Evolutionary conservation across 2,888 invertebrate genomes (phyloP), one percentile per base, ranked within the genome.

Genomic region (Eubasilissa splendida): DNA sequence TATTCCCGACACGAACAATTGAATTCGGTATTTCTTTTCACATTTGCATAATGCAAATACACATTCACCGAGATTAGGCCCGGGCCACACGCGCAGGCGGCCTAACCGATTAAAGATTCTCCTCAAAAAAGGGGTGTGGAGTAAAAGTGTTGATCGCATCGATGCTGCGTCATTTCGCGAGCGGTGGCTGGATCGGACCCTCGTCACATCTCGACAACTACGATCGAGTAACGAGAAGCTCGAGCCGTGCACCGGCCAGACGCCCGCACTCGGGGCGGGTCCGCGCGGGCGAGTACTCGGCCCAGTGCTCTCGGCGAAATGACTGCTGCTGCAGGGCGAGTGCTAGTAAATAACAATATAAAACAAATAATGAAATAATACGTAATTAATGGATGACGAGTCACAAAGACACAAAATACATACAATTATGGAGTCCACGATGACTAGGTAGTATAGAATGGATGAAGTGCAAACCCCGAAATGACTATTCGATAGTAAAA

Each of bases 21-120:
- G 66, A 66, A 66, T 66, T 66, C 12, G 50, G 42, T 42, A 3
- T 50, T 66, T 58, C 2, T 58, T n/a, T 66, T 42, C 31, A 14
- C 66, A 66, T 66, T 66, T 42, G 66, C 66, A 66, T 66, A 66
- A 66, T 66, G 66, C 66, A 66, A 66, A 66, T 66, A 50, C 66
- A 66, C 66, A 66, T 63, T 63, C 66, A 14, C 31, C 33, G 63
- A 63, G 63, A 63, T 63, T 63, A 63, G 63, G 22, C 22, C 5
- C 11, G 8, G 66, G 66, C 66, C 66, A n/a, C 66, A 11, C 66
- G 12, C 66, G 66, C 66, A 42, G 33, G 66, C 42, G 42, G 66
- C 66, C 11, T 5, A 42, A 42, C 11, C 2, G 8, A 31, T 10
- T 22, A 63, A 14, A 22, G 33, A 22, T 22, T 22, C 1, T 22